Evolutionary conservation across 2,888 invertebrate genomes (phyloP).

Genomic region (Calameuta pallipes): DNA sequence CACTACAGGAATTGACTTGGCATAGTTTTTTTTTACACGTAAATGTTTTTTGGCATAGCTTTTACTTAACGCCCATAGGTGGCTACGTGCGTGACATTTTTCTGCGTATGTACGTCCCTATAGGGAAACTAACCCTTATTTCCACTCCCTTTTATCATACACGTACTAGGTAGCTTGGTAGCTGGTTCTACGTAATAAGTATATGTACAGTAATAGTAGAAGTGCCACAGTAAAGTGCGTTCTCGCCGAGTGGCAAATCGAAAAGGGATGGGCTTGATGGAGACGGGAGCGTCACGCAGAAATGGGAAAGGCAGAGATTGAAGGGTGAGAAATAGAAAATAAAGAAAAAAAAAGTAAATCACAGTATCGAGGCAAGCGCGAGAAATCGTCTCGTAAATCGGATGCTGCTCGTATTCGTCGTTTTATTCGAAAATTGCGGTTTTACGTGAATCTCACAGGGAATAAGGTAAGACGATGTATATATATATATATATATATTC

Average conservation of each 20-base stretch:
- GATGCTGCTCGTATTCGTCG: neutral
- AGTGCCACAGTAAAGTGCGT: neutral
- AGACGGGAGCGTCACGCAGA: neutral
- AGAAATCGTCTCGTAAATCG: neutral
- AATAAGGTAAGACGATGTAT: neutral
- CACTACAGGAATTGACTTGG: too few relatives aligned
- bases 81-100: neutral
- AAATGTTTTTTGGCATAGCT: slow-evolving; percentile 19
- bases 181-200: neutral
- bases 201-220: neutral
- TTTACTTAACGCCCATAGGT: slow-evolving; percentile 37
- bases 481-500: neutral
- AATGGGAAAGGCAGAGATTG: neutral
- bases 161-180: neutral
- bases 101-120: neutral
- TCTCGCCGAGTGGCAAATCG: neutral
- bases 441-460: neutral
- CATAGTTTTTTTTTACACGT: too few relatives aligned
- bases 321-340: slow-evolving; percentile 2
- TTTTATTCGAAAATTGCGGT: neutral
- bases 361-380: neutral
- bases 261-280: slow-evolving; percentile 3
- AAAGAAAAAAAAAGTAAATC: neutral
- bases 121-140: neutral
- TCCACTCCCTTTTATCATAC: neutral